Evolutionary conservation across 35 echinoderm and acorn worm genomes (phyloP).

Genomic region (Ophiothrix spiculata): DNA sequence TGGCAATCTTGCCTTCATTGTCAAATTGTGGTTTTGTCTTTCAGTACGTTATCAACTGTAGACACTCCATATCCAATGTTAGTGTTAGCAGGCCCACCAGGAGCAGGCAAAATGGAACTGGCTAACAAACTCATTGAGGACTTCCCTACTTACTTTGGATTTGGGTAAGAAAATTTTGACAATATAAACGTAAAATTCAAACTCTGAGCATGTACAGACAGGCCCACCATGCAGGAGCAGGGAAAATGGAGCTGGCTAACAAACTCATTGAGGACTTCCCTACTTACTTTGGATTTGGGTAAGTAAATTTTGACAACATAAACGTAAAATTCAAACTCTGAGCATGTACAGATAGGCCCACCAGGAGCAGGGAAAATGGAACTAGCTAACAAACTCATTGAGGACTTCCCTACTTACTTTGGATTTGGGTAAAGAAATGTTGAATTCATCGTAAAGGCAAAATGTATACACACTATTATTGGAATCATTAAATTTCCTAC

Average conservation of each 20-base stretch:
- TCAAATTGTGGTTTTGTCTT: background rate
- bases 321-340: too few species aligned
- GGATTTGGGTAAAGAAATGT: slow-evolving; percentile 76
- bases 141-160: slow-evolving; percentile 85
- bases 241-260: slow-evolving; percentile 73
- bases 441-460: too few species aligned
- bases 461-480: too few species aligned
- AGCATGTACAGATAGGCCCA: too few species aligned
- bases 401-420: slow-evolving; percentile 84
- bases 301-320: too few species aligned
- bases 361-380: slow-evolving; percentile 73
- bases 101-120: slow-evolving; percentile 73
- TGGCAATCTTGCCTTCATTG: too few species aligned
- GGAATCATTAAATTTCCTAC: too few species aligned
- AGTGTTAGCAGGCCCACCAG: slow-evolving; percentile 67
- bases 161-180: slow-evolving; percentile 59
- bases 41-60: slow-evolving; percentile 76
- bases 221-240: slow-evolving; percentile 81
- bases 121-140: slow-evolving; percentile 80
- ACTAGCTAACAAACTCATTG: slow-evolving; percentile 75
- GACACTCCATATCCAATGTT: slow-evolving; percentile 94
- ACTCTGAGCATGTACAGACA: background rate
- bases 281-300: slow-evolving; percentile 94
- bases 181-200: background rate
- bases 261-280: slow-evolving; percentile 75